phyloP scores from a whole-genome alignment of 2,888 invertebrate genomes.

The Cheiracanthium punctorium region DNA sequence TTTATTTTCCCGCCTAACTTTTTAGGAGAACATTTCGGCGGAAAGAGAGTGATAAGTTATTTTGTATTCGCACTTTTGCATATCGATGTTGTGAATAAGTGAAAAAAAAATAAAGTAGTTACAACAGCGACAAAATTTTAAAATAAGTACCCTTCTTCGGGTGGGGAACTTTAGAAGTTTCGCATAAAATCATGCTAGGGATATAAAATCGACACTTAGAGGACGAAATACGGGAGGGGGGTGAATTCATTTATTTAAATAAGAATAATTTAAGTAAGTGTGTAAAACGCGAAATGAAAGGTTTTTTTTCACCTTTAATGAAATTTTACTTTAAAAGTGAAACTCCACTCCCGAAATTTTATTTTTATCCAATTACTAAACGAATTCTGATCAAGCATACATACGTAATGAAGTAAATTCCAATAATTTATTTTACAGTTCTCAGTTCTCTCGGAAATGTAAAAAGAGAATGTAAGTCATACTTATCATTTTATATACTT shows the following conservation, averaged over 20 bases:
- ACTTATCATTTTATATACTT: too few relatives aligned
- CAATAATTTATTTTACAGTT: too few relatives aligned
- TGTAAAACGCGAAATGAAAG: too few relatives aligned
- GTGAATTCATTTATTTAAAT: neutral
- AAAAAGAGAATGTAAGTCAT: too few relatives aligned
- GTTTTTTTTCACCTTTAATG: too few relatives aligned
- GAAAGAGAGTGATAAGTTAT: constrained; percentile 60
- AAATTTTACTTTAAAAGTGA: too few relatives aligned
- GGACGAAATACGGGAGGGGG: too few relatives aligned
- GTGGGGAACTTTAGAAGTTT: neutral
- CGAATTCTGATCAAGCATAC: too few relatives aligned
- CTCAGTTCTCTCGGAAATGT: too few relatives aligned
- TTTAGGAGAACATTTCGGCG: neutral
- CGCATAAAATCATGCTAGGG: neutral
- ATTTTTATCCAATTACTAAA: too few relatives aligned
- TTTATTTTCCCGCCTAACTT: constrained; percentile 21
- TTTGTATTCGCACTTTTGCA: constrained; percentile 18
- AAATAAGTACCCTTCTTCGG: neutral
- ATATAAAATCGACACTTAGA: neutral
- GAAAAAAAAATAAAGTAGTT: constrained; percentile 1
- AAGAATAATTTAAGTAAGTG: neutral
- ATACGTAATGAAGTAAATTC: too few relatives aligned
- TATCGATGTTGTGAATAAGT: neutral
- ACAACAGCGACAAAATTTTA: neutral
- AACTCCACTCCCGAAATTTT: too few relatives aligned